Percentiles rank a stretch among this genome's conserved stretches.
Evolutionary conservation across 2,888 invertebrate genomes (phyloP).

Genomic region (Aproaerema taeniolella): DNA sequence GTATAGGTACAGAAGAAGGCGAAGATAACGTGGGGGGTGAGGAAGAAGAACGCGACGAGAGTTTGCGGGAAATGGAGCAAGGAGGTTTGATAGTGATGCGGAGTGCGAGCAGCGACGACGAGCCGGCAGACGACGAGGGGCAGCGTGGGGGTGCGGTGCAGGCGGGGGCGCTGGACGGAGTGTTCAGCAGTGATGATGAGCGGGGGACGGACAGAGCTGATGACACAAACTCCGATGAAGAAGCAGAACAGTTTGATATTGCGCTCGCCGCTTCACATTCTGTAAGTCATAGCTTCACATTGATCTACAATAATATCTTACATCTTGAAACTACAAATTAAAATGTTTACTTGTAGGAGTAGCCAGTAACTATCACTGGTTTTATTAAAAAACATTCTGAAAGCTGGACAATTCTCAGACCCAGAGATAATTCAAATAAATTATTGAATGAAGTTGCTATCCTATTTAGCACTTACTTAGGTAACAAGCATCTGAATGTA

Average conservation of each 20-base stretch:
- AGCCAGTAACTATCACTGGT: too few species aligned
- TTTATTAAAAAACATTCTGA: too few species aligned
- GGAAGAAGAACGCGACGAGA: background rate
- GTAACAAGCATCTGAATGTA: too few species aligned
- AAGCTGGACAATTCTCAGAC: too few species aligned
- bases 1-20: slow-evolving; percentile 11
- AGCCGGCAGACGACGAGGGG: slow-evolving; percentile 1
- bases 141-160: too few species aligned
- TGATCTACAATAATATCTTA: too few species aligned
- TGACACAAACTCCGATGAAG: slow-evolving; percentile 28
- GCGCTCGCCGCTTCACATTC: slow-evolving; percentile 58
- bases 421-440: too few species aligned
- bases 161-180: slow-evolving; percentile 9
- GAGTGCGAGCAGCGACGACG: background rate
- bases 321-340: too few species aligned
- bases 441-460: too few species aligned
- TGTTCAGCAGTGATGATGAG: slow-evolving; percentile 12
- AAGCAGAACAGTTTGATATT: slow-evolving; percentile 52
- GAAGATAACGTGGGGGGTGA: slow-evolving; percentile 8
- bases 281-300: slow-evolving; percentile 34
- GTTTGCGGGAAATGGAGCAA: background rate
- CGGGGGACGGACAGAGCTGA: slow-evolving; percentile 8
- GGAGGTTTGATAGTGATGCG: background rate
- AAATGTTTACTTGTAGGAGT: too few species aligned
- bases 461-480: too few species aligned